Percentiles rank a stretch among this genome's conserved stretches.
phyloP scores from a whole-genome alignment of 2,888 invertebrate species.

The Siphlonurus alternatus region DNA sequence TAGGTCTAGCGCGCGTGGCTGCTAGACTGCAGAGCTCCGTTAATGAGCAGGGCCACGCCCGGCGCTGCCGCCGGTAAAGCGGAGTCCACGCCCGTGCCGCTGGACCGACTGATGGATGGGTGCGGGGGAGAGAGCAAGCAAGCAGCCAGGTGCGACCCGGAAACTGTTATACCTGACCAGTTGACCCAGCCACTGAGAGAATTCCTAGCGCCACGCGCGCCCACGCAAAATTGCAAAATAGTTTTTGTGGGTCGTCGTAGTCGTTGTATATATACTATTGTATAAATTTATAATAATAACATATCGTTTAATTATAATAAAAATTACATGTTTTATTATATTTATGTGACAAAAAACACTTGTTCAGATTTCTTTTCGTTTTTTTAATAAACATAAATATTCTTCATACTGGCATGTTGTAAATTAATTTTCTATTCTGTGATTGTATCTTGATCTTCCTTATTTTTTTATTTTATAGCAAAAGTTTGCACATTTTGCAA shows the following conservation, averaged over 20 bases:
- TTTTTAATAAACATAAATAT: no score
- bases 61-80: background rate
- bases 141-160: background rate
- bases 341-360: no score
- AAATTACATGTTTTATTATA: background rate
- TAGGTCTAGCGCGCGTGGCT: no score
- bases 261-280: background rate
- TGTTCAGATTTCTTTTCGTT: no score
- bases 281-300: background rate
- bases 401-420: no score
- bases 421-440: no score
- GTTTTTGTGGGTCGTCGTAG: background rate
- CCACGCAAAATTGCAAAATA: background rate
- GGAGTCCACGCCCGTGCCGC: background rate
- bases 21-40: no score
- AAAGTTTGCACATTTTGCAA: no score
- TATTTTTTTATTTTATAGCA: no score
- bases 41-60: background rate
- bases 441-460: no score
- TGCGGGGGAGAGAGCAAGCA: background rate
- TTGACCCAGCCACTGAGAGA: background rate
- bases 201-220: background rate
- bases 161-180: background rate
- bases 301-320: no score
- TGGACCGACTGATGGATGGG: background rate